phyloP scores from a whole-genome alignment of 2,888 invertebrate species.

The Dione juno region DNA sequence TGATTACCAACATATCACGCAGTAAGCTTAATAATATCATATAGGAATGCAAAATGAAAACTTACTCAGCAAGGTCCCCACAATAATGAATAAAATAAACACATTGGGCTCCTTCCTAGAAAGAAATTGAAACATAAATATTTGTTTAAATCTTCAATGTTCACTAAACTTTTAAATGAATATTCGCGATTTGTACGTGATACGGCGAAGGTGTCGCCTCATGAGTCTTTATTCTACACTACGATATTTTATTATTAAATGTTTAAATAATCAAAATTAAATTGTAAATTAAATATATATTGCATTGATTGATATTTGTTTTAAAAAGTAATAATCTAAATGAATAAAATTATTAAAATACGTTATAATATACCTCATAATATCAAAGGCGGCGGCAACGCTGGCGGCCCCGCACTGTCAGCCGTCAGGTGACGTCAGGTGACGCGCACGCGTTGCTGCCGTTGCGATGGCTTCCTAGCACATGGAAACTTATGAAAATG shows the following conservation, averaged over 20 bases:
- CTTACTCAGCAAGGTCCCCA: not conserved
- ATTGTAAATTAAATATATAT: no score
- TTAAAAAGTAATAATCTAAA: not conserved
- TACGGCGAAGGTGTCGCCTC: not conserved
- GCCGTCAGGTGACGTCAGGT: slow-evolving; percentile 11
- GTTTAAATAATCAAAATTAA: not conserved
- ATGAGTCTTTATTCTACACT: not conserved
- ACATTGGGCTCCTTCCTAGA: slow-evolving; percentile 8
- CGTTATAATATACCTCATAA: slow-evolving; percentile 17
- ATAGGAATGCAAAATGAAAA: not conserved
- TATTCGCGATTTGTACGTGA: not conserved
- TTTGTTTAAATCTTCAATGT: not conserved
- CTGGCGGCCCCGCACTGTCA: slow-evolving; percentile 4
- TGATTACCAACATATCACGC: not conserved
- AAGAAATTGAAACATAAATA: not conserved
- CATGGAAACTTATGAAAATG: not conserved
- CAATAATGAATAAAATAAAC: slow-evolving; percentile 7
- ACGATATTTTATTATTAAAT: not conserved
- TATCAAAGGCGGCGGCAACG: not conserved
- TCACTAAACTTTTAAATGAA: not conserved
- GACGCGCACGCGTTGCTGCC: slow-evolving; percentile 22
- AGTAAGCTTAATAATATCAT: not conserved
- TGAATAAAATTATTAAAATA: not conserved
- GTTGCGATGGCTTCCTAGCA: slow-evolving; percentile 13
- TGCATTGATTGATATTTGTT: not conserved